Base-by-base conservation (phyloP, 53 echinoderm and acorn worm genomes). In the Crossaster papposus region DNA sequence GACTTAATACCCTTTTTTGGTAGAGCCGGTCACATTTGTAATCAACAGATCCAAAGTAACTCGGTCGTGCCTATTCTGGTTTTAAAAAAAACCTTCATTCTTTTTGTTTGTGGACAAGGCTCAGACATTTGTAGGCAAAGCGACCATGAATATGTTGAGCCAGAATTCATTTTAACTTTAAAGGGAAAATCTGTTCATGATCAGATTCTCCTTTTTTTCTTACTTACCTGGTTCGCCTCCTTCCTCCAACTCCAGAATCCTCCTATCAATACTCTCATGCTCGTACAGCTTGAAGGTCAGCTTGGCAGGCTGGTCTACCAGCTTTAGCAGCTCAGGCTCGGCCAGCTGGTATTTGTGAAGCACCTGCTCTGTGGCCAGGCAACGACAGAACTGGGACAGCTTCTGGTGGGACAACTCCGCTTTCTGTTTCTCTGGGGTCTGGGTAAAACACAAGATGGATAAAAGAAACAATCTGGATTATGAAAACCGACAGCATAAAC, bases 241-340 rank as follows among this genome's bases (percentile, higher is more conserved):
- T 32, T 87, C 76, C 34, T 87, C 77, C 62, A 78, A 78, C 14
- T 85, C 92, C 34, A 78, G 74, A 30, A 76, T 94, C 65, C 89
- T 80, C 35, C 80, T 79, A 71, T 94, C 94, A 23, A 96, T 93
- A 55, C 92, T 93, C 33, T 53, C 52, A 72, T 96, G 96, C 81
- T 96, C 92, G 85, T 96, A 96, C 70, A 96, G 82, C 30, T 80
- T 90, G 36, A 90, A 91, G 54, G 94, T 96, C 14, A 96, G 94
- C 65, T 89, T 92, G n/a, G 92, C 92, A 0, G 96, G 96, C 30
- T 90, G 81, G n/a, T 92, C 81, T 0, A 94, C 91, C 77, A 90
- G 58, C 44, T 88, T 36, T 14, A 94, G 79, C 9, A 92, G 81
- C 33, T 82, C 90, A 3, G 72, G 58, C 14, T 94, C 94, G 15